Evolutionary conservation across 2,888 invertebrate species (phyloP).

Genomic region (Portevinia maculata): DNA sequence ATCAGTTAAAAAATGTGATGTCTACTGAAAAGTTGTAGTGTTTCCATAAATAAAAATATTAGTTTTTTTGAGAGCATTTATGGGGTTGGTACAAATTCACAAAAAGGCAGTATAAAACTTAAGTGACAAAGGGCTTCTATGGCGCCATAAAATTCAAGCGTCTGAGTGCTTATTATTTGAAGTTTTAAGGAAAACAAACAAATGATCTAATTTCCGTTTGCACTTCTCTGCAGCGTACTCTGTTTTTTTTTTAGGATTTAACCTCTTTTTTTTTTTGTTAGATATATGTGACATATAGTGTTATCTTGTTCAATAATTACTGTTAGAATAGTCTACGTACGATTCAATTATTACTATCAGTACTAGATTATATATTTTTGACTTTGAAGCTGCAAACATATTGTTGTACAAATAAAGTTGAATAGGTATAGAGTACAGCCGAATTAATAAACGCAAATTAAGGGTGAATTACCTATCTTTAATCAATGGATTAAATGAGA

Average conservation of each 20-base stretch:
- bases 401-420: too few species aligned
- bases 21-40: slow-evolving; percentile 20
- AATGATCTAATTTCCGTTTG: slow-evolving; percentile 59
- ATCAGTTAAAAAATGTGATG: slow-evolving; percentile 18
- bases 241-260: too few species aligned
- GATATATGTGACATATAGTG: too few species aligned
- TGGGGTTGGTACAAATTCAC: slow-evolving; percentile 39
- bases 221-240: not conserved
- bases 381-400: too few species aligned
- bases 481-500: too few species aligned
- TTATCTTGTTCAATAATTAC: too few species aligned
- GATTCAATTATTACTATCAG: too few species aligned
- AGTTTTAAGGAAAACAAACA: slow-evolving; percentile 41
- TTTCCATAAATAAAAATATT: slow-evolving; percentile 13
- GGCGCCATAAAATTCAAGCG: slow-evolving; percentile 55
- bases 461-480: too few species aligned
- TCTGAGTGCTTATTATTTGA: slow-evolving; percentile 51
- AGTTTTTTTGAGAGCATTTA: slow-evolving; percentile 2
- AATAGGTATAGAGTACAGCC: too few species aligned
- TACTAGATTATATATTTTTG: too few species aligned
- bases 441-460: too few species aligned
- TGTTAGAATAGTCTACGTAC: too few species aligned
- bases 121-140: slow-evolving; percentile 30
- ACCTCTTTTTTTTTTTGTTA: not conserved
- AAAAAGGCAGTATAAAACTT: slow-evolving; percentile 37